A percentile compares a stretch with the other conserved stretches of the same genome.
Evolutionary conservation across 2,113 vertebrate species (phyloP).

Genomic region (Perccottus glenii): DNA sequence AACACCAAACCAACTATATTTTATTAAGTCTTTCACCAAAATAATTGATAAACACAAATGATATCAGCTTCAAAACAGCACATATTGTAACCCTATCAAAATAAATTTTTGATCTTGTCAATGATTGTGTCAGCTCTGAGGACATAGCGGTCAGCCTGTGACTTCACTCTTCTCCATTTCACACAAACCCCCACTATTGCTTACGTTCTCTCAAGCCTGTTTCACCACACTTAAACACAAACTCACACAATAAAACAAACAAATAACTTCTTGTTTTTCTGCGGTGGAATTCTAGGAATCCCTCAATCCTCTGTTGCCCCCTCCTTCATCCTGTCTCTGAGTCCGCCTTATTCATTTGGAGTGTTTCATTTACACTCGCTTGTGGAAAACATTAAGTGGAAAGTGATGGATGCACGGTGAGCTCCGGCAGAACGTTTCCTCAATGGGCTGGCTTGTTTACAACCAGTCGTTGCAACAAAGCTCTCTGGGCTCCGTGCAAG

Average conservation of each 20-base stretch:
- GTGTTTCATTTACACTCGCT: constrained; percentile 40
- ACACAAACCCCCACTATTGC: constrained; percentile 4
- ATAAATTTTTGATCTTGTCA: neutral
- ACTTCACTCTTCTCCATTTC: constrained; percentile 8
- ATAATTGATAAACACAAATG: too few relatives aligned
- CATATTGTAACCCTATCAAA: neutral
- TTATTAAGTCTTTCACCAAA: too few relatives aligned
- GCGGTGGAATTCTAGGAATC: constrained; percentile 30
- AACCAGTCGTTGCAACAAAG: constrained; percentile 17
- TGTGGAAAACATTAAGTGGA: constrained; percentile 33
- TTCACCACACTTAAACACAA: neutral
- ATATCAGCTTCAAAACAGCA: too few relatives aligned
- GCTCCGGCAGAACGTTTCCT: constrained; percentile 22
- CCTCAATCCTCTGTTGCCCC: neutral
- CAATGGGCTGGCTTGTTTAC: constrained; percentile 44
- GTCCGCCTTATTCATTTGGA: constrained; percentile 15
- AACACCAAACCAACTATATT: too few relatives aligned
- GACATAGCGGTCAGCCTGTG: neutral
- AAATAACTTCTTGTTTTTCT: constrained; percentile 9
- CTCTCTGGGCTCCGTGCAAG: constrained; percentile 9
- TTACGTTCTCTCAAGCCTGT: constrained; percentile 5
- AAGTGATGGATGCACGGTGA: constrained; percentile 41
- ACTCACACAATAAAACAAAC: neutral
- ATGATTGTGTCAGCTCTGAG: neutral
- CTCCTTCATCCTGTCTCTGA: neutral